Evolutionary conservation across 2,797 vertebrate species (phyloP).

Genomic region (Cuculus canorus): DNA sequence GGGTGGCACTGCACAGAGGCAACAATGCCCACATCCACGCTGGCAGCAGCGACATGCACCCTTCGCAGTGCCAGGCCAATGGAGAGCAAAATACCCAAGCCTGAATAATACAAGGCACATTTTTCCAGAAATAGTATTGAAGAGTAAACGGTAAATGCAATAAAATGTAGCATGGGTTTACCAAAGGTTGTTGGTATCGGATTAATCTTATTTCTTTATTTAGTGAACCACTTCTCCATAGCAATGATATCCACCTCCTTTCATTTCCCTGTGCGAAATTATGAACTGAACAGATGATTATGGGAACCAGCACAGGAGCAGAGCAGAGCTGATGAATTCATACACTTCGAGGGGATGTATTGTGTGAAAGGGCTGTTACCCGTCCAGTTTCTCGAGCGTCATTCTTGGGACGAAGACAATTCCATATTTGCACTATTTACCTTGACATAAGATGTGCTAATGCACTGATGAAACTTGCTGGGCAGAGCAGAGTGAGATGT

Average conservation of each 20-base stretch:
- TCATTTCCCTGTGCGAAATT: background rate
- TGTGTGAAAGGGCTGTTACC: background rate
- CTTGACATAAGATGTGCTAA: background rate
- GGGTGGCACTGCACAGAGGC: background rate
- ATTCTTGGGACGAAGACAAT: background rate
- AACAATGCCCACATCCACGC: background rate
- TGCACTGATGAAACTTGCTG: background rate
- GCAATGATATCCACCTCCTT: background rate
- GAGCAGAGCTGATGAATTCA: background rate
- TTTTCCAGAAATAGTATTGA: background rate
- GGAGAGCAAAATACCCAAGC: background rate
- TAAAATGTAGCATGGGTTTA: background rate
- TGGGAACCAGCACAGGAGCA: accelerated
- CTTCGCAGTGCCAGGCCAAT: accelerated
- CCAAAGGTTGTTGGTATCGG: background rate
- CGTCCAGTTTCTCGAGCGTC: background rate
- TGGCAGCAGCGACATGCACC: background rate
- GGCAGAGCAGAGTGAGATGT: background rate
- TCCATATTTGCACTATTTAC: background rate
- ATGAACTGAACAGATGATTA: background rate
- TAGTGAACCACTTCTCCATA: background rate
- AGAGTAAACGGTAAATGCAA: background rate
- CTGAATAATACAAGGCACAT: background rate
- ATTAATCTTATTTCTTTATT: background rate
- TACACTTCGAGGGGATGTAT: background rate